phyloP scores from a whole-genome alignment of 2,113 vertebrate genomes.

The Xenus cinereus region DNA sequence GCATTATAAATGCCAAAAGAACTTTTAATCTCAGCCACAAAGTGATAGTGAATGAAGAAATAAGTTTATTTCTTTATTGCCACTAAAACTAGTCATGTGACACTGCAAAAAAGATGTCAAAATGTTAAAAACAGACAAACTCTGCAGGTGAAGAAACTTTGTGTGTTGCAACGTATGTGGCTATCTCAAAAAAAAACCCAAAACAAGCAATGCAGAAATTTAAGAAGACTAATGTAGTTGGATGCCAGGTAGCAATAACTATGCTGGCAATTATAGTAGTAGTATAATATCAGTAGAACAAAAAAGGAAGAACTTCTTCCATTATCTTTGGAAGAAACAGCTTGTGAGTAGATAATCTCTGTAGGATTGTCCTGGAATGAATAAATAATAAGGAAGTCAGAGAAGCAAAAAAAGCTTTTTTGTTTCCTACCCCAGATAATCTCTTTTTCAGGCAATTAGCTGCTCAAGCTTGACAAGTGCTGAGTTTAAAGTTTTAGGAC shows the following conservation, averaged over 20 bases:
- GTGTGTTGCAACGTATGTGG: not conserved
- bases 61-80: not conserved
- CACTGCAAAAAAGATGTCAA: not conserved
- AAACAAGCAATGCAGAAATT: not conserved
- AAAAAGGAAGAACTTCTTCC: not conserved
- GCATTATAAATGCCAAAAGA: not conserved
- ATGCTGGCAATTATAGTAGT: not conserved
- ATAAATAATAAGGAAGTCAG: not conserved
- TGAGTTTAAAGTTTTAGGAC: not conserved
- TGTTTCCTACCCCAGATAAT: not conserved
- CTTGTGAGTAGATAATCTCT: not conserved
- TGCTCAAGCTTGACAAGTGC: not conserved
- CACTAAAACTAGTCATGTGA: not conserved
- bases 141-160: not conserved
- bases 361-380: not conserved
- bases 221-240: not conserved
- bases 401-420: not conserved
- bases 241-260: not conserved
- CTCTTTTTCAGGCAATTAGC: not conserved
- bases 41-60: not conserved
- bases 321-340: not conserved
- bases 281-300: not conserved
- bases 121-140: not conserved
- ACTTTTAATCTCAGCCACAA: not conserved
- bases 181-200: not conserved